Percentiles rank a stretch among this genome's conserved stretches.
These are phyloP conservation scores for Myiagra hebetior DNA, from an alignment of 2,113 vertebrate genomes.

Conservation along the genomic window DNA sequence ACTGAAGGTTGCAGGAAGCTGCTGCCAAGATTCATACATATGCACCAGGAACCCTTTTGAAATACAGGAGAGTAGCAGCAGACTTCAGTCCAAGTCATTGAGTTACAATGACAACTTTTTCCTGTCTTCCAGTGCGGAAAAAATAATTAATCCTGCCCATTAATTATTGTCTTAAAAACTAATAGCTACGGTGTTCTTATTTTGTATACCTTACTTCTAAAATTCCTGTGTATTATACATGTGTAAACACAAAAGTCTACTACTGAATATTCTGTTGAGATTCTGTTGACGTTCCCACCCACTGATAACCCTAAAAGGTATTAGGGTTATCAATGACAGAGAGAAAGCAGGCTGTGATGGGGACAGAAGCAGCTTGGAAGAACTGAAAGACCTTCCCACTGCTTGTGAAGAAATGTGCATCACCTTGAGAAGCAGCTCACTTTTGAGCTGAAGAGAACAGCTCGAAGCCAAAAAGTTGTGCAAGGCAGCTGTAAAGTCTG, in stretches of 20 bases:
- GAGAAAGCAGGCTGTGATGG: neutral
- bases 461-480: neutral
- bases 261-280: neutral
- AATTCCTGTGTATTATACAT: neutral
- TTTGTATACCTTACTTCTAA: neutral
- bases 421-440: neutral
- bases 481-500: neutral
- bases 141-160: neutral
- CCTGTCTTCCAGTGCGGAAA: neutral
- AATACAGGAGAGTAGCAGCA: neutral
- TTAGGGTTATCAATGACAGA: neutral
- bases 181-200: neutral
- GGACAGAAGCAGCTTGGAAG: neutral
- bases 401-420: neutral
- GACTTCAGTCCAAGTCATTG: neutral
- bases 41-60: neutral
- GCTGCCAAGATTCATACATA: neutral
- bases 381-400: neutral
- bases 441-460: neutral
- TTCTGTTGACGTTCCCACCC: no score
- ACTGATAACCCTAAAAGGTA: neutral
- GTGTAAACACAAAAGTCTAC: neutral
- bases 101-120: neutral
- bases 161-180: neutral
- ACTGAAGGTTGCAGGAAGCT: constrained; percentile 1